phyloP scores from a whole-genome alignment of 2,888 invertebrate species.

The Allygus modestus region DNA sequence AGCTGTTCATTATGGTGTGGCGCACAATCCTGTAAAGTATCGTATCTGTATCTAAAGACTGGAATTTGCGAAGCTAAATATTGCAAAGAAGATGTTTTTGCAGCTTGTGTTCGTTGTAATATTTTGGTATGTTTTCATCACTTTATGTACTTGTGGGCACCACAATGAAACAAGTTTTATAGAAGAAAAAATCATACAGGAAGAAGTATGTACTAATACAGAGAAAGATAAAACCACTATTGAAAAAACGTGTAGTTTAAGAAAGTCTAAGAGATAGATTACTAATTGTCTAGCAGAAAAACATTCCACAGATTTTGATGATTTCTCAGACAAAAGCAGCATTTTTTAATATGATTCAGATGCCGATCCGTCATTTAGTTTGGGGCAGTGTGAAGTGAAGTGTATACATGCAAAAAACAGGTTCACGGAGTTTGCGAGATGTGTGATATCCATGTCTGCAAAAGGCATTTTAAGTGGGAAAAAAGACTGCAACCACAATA shows the following conservation, averaged over 20 bases:
- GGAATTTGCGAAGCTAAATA: no score
- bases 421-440: constrained; percentile 12
- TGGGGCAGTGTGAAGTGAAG: constrained; percentile 19
- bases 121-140: constrained; percentile 7
- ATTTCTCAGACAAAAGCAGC: no score
- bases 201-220: no score
- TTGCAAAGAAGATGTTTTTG: no score
- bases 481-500: neutral
- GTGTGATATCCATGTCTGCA: constrained; percentile 14
- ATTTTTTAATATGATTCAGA: constrained; percentile 47
- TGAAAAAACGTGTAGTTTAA: no score
- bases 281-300: no score
- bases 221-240: no score
- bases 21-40: constrained; percentile 2
- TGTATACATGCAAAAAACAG: neutral
- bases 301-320: no score
- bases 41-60: constrained; percentile 22
- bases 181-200: no score
- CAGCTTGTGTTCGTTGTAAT: constrained; percentile 20
- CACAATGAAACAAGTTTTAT: neutral
- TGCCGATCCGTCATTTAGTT: constrained; percentile 1
- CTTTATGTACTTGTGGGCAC: constrained; percentile 20
- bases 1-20: constrained; percentile 26
- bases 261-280: no score
- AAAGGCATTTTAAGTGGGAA: neutral